Conservation (phyloP, 2,797 vertebrate species). For the Coracias cyanogaster region DNA sequence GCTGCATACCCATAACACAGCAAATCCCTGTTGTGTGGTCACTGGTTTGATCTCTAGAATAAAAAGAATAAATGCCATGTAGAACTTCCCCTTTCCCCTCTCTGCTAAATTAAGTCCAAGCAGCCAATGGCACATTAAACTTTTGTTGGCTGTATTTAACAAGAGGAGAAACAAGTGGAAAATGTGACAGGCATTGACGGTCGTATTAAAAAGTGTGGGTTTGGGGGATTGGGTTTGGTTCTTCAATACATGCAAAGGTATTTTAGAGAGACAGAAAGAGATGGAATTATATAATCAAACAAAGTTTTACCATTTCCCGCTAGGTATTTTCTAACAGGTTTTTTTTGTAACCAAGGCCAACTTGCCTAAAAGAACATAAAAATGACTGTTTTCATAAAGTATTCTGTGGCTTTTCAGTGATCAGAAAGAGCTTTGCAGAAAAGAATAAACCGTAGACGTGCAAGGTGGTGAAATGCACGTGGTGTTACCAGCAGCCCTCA, state of each 20-base stretch:
- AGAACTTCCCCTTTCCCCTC: background rate
- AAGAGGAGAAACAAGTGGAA: background rate
- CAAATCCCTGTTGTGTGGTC: background rate
- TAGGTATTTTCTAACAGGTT: background rate
- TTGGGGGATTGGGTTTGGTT: background rate
- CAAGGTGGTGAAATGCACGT: background rate
- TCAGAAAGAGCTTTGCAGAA: background rate
- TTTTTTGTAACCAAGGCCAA: background rate
- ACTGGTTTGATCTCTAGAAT: background rate
- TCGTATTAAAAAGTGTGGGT: background rate
- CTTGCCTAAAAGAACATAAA: background rate
- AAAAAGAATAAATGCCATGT: background rate
- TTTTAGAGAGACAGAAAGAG: background rate
- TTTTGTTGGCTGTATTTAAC: background rate
- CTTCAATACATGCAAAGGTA: background rate
- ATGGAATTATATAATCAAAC: background rate
- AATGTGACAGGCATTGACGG: background rate
- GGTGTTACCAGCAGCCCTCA: background rate
- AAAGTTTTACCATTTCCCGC: background rate
- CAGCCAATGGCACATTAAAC: background rate
- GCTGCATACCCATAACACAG: fast-evolving
- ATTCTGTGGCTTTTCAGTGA: background rate
- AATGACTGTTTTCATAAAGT: background rate
- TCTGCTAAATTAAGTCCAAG: background rate
- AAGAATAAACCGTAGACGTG: background rate